Evolutionary conservation across 2,888 invertebrate genomes (phyloP), one percentile per base, ranked within the genome.

Genomic region (Byasa hedistus): DNA sequence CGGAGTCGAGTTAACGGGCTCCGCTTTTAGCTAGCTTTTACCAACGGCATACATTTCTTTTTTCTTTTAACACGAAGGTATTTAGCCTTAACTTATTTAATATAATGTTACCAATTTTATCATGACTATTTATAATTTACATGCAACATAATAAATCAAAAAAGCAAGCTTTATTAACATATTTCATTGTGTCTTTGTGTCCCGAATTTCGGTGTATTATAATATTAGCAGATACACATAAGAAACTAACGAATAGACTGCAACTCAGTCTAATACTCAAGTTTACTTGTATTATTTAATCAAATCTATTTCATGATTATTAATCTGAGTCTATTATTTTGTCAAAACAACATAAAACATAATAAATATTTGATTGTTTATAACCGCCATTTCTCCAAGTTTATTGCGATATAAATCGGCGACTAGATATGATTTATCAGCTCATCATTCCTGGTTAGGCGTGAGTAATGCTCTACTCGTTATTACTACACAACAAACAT

Each of bases 391-490:
- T 81, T 81, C 78, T 86, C 78, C 79, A 81, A 80, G 84, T 89
- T 89, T 90, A 90, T 85, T 84, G 85, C 89, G 80, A 84, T 86
- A 88, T 90, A 87, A 89, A 88, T 89, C 88, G 89, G 85, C 81
- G 83, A 83, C 78, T 86, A 86, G 88, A 87, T 89, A 86, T 91
- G 91, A 91, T 91, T 86, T 90, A 91, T 85, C 85, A 80, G 79
- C 83, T 80, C 91, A 91, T 91, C 91, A 89, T 78, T 91, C 82
- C 80, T 89, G 82, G 89, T 91, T 91, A 91, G 78, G 65, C 68
- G 77, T 86, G 87, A 89, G 87, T 81, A 84, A 89, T 87, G 87
- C 79, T 79, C 73, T 76, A 74, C 74, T 77, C 77, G 80, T 87
- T 89, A 89, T 89, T 86, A 79, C 85, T 72, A 76, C 81, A 81